A percentile compares a stretch with the other conserved stretches of the same genome.
These are phyloP conservation scores for Eristalis pertinax DNA, from an alignment of 2,888 invertebrate species.

Conservation along the genomic window DNA sequence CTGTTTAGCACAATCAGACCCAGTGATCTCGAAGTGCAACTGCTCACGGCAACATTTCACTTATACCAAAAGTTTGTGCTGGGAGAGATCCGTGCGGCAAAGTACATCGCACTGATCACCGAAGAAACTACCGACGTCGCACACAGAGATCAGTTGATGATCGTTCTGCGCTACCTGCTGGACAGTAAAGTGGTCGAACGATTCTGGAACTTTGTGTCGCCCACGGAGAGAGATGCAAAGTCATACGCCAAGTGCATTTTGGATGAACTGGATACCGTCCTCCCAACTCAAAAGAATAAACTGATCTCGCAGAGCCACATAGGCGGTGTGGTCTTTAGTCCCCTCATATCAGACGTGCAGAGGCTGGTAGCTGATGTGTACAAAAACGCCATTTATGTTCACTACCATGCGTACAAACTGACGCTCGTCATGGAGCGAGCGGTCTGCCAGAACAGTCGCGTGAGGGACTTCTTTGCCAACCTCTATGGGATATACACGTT, in stretches of 20 bases:
- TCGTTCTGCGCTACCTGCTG: slow-evolving; percentile 46
- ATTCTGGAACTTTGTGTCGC: slow-evolving; percentile 48
- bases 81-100: slow-evolving; percentile 42
- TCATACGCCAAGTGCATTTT: slow-evolving; percentile 30
- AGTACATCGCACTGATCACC: slow-evolving; percentile 54
- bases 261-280: slow-evolving; percentile 28
- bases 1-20: slow-evolving; percentile 27
- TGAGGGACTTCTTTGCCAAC: slow-evolving; percentile 56
- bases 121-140: slow-evolving; percentile 59
- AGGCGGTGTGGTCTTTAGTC: slow-evolving; percentile 49
- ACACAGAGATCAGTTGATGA: slow-evolving; percentile 42
- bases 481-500: slow-evolving; percentile 56
- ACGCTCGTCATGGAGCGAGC: slow-evolving; percentile 57
- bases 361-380: slow-evolving; percentile 46
- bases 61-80: slow-evolving; percentile 42
- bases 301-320: slow-evolving; percentile 61
- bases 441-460: slow-evolving; percentile 57
- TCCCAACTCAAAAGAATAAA: slow-evolving; percentile 46
- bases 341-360: slow-evolving; percentile 50
- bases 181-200: slow-evolving; percentile 59
- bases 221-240: slow-evolving; percentile 13
- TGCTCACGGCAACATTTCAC: slow-evolving; percentile 29
- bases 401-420: slow-evolving; percentile 58
- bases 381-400: slow-evolving; percentile 61
- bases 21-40: slow-evolving; percentile 36